A percentile compares a stretch with the other conserved stretches of the same genome.
phyloP scores from a whole-genome alignment of 2,888 invertebrate species.

The Plebejus anna region DNA sequence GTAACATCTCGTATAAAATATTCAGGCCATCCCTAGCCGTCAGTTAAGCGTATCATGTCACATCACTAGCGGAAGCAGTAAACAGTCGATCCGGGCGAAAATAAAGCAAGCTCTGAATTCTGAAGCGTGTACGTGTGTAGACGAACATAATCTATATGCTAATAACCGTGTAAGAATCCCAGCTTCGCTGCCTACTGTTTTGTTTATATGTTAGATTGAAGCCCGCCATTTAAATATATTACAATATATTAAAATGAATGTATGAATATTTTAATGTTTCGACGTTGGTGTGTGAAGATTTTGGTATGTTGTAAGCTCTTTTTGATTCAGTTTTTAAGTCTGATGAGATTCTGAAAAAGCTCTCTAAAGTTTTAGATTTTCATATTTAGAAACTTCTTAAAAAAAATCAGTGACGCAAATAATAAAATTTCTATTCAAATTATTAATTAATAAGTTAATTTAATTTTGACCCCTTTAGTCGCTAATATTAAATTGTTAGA shows the following conservation, averaged over 20 bases:
- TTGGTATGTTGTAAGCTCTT: background rate
- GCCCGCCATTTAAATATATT: conserved; percentile 24
- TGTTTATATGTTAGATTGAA: conserved; percentile 30
- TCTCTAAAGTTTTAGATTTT: too few relatives aligned
- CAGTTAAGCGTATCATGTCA: conserved; percentile 5
- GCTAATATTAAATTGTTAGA: background rate
- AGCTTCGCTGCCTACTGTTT: conserved; percentile 35
- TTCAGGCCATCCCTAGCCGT: conserved; percentile 1
- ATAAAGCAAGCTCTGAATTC: conserved; percentile 46
- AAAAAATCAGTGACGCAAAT: background rate
- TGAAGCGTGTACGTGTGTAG: conserved; percentile 46
- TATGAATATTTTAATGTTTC: conserved; percentile 8
- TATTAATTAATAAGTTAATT: too few relatives aligned
- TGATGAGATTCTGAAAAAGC: background rate
- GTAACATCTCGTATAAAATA: conserved; percentile 5
- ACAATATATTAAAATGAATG: conserved; percentile 19
- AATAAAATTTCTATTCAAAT: too few relatives aligned
- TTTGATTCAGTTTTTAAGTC: background rate
- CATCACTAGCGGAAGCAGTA: conserved; percentile 27
- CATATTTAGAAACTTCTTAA: background rate
- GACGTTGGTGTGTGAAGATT: background rate
- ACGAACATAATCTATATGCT: conserved; percentile 70
- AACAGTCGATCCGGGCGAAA: conserved; percentile 35
- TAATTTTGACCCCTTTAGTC: background rate
- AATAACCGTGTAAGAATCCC: conserved; percentile 58